Evolutionary conservation across 2,888 invertebrate species (phyloP), one percentile per base, ranked within the genome.

Genomic region (Cordilura impudica): DNA sequence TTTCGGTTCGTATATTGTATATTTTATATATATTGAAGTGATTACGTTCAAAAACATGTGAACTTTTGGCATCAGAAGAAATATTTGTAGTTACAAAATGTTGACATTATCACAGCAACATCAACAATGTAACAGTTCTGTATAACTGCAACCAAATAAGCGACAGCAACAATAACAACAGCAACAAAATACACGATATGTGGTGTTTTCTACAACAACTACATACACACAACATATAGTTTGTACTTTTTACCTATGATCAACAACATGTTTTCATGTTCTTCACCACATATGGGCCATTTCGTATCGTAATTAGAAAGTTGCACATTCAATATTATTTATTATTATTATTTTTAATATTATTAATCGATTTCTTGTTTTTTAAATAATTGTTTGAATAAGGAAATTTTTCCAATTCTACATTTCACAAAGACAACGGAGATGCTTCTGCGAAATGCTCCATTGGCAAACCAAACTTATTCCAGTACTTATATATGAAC

Each of bases 1-100:
- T 69, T 78, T 74, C 45, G 31, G 58, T 67, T 53, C 51, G 53
- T 77, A 63, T 65, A 63, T 65, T 39, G 60, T 71, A 29, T 47
- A 47, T 67, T 45, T n/a, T 67, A 66, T 61, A 67, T 54, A 75
- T 71, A 75, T 79, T 71, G 49, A 71, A 71, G 66, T 75, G 66
- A 66, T 75, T 54, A 66, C 70, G 70, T 60, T 60, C 39, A 56
- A 74, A 71, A 79, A 71, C 71, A 79, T 71, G 71, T 67, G 54
- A 75, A 71, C 71, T 79, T 71, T 54, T 79, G 75, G 51, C 70
- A 79, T 75, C 49, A 60, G 49, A 61, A 75, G 51, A 75, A 79
- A 66, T 74, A 79, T 74, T 79, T 79, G 65, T 66, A 71, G 29
- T 54, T 79, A 61, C 74, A 74, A 79, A 73, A 79, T 79, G 66